Evolutionary conservation across 2,113 vertebrate genomes (phyloP).

Genomic region (Microcebus lehilahytsara): DNA sequence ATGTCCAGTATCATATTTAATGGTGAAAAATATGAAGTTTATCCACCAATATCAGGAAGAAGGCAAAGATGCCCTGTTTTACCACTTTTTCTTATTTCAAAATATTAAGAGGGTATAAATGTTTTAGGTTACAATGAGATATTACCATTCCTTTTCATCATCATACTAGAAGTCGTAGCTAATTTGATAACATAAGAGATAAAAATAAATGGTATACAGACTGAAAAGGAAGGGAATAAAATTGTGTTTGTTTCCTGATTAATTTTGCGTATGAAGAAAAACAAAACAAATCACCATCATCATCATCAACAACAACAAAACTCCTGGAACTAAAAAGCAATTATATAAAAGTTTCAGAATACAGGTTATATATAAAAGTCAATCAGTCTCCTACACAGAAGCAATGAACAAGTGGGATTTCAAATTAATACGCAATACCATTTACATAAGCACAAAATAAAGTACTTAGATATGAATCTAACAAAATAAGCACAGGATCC

Average conservation of each 20-base stretch:
- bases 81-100: not conserved
- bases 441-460: not conserved
- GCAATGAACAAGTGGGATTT: not conserved
- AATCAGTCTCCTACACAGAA: not conserved
- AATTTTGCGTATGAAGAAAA: not conserved
- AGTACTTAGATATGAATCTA: not conserved
- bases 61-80: not conserved
- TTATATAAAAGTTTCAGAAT: not conserved
- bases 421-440: not conserved
- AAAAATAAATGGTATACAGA: not conserved
- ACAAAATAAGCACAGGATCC: not conserved
- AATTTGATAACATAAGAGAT: not conserved
- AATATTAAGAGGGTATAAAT: too few species aligned
- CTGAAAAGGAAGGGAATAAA: not conserved
- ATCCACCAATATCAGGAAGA: not conserved
- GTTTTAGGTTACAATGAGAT: too few species aligned
- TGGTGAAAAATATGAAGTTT: not conserved
- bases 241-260: not conserved
- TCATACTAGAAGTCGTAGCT: too few species aligned
- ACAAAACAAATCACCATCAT: not conserved
- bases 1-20: not conserved
- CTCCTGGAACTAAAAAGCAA: not conserved
- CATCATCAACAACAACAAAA: not conserved
- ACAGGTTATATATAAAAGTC: not conserved
- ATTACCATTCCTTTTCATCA: too few species aligned